Percentiles rank a stretch among this genome's conserved stretches.
Evolutionary conservation across 1,140 invertebrate species (phyloP).

Genomic region (Patella vulgata): DNA sequence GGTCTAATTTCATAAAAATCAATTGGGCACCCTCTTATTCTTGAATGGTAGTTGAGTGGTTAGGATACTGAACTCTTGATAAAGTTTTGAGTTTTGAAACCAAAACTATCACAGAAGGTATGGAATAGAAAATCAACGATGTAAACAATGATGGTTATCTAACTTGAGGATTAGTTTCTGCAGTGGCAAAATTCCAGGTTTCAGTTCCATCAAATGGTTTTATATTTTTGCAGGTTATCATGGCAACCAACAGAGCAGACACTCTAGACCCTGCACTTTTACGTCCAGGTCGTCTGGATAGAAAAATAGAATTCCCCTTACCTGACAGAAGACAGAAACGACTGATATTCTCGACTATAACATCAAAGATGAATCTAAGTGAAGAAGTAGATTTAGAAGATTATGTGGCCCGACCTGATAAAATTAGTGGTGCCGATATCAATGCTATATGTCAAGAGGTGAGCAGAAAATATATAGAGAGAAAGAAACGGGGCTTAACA

Average conservation of each 20-base stretch:
- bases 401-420: slow-evolving; percentile 97
- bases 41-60: too few relatives aligned
- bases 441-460: slow-evolving; percentile 99
- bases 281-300: slow-evolving; percentile 94
- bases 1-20: too few relatives aligned
- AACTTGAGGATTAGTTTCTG: too few relatives aligned
- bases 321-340: slow-evolving; percentile 98
- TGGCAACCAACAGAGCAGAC: slow-evolving; percentile 99
- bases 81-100: too few relatives aligned
- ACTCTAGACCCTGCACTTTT: slow-evolving; percentile 97
- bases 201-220: too few relatives aligned
- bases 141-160: too few relatives aligned
- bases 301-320: slow-evolving; percentile 99
- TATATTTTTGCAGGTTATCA: slow-evolving; percentile 83
- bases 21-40: too few relatives aligned
- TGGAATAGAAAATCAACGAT: too few relatives aligned
- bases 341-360: slow-evolving; percentile 97
- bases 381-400: slow-evolving; percentile 99
- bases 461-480: slow-evolving; percentile 60
- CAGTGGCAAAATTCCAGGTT: too few relatives aligned
- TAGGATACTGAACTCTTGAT: too few relatives aligned
- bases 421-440: slow-evolving; percentile 98
- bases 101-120: too few relatives aligned
- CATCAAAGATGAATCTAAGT: slow-evolving; percentile 98
- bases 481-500: too few relatives aligned